These are phyloP conservation scores for Drosophila kanapiae DNA, from an alignment of 1,140 invertebrate species.

Conservation along the genomic window DNA sequence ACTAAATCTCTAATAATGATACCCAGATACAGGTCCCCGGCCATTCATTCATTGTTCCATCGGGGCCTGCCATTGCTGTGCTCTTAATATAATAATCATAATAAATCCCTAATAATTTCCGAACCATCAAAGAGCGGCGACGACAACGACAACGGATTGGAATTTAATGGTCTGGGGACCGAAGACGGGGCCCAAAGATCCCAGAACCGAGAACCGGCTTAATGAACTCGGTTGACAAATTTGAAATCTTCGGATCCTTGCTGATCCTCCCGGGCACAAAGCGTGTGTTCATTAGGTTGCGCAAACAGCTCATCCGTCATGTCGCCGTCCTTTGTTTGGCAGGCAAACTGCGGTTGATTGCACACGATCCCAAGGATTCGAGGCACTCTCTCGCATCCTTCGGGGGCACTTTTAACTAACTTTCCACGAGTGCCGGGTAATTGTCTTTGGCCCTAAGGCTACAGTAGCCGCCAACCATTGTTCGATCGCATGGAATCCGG, in stretches of 20 bases:
- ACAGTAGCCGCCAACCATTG: conserved; percentile 56
- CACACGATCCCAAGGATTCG: conserved; percentile 72
- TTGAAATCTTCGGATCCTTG: conserved; percentile 54
- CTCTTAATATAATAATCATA: conserved; percentile 85
- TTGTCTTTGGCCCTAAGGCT: conserved; percentile 53
- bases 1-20: conserved; percentile 68
- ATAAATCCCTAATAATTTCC: conserved; percentile 85
- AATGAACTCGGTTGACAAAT: conserved; percentile 82
- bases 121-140: conserved; percentile 76
- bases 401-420: conserved; percentile 63
- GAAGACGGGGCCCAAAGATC: conserved; percentile 1
- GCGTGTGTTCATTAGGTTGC: conserved; percentile 73
- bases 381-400: conserved; percentile 17
- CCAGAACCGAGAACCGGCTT: conserved; percentile 48
- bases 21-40: conserved; percentile 24
- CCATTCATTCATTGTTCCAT: conserved; percentile 34
- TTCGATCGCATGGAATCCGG: not conserved
- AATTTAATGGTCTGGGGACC: conserved; percentile 72
- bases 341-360: conserved; percentile 81
- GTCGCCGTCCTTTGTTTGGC: conserved; percentile 56
- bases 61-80: conserved; percentile 52
- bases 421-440: conserved; percentile 67
- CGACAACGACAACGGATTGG: conserved; percentile 55
- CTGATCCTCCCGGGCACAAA: conserved; percentile 66
- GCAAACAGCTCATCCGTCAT: conserved; percentile 71